phyloP scores from a whole-genome alignment of 1,140 invertebrate genomes.

The Zaprionus inermis region DNA sequence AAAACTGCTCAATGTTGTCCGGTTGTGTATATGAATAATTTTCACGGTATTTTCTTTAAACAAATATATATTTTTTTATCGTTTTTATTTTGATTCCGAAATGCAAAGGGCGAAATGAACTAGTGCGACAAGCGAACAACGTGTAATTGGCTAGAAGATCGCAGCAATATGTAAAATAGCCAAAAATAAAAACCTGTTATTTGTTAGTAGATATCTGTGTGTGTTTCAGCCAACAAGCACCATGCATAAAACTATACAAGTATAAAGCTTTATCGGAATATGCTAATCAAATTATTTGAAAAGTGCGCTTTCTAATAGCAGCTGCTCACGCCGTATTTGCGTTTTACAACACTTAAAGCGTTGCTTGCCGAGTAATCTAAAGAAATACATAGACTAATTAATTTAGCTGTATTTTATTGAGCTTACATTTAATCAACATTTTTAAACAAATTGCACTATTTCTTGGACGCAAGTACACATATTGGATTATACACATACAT shows the following conservation, averaged over 20 bases:
- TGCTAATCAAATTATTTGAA: not conserved
- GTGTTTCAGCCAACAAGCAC: not conserved
- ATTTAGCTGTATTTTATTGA: not conserved
- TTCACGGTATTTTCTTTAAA: not conserved
- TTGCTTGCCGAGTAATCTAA: not conserved
- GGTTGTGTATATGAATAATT: not conserved
- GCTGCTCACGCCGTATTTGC: not conserved
- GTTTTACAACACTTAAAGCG: slow-evolving; percentile 15
- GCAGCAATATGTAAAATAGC: slow-evolving; percentile 25
- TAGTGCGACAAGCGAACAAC: slow-evolving; percentile 6
- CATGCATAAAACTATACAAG: slow-evolving; percentile 4
- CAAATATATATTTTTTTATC: slow-evolving; percentile 1
- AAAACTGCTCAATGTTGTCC: slow-evolving; percentile 9
- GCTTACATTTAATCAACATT: slow-evolving; percentile 9
- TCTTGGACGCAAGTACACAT: slow-evolving; percentile 5
- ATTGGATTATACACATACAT: not conserved
- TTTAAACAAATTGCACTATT: slow-evolving; percentile 39
- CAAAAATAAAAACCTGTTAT: slow-evolving; percentile 42
- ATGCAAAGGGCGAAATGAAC: not conserved
- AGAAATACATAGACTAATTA: not conserved
- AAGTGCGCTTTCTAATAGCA: not conserved
- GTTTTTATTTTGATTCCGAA: not conserved
- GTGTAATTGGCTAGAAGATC: slow-evolving; percentile 10
- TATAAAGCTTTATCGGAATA: slow-evolving; percentile 1
- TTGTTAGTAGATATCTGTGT: slow-evolving; percentile 7